Conservation (phyloP, 2,888 invertebrate genomes). For the Volucella inanis region DNA sequence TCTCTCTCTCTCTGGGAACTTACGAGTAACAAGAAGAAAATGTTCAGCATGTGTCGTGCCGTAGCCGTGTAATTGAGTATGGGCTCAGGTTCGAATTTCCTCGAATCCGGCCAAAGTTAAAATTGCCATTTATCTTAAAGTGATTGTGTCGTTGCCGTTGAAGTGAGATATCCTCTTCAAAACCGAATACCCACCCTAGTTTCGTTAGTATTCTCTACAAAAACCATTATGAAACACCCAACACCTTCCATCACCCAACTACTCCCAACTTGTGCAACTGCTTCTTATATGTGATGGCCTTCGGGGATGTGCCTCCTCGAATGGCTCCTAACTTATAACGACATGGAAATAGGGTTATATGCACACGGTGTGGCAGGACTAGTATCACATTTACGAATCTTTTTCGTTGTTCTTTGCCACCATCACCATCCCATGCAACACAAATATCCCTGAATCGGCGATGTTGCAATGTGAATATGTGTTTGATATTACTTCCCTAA, state of each 20-base stretch:
- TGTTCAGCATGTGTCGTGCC: neutral
- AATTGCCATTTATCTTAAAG: slow-evolving; percentile 60
- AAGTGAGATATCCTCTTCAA: slow-evolving; percentile 58
- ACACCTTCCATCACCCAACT: neutral
- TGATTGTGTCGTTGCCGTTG: slow-evolving; percentile 48
- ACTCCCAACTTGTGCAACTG: slow-evolving; percentile 16
- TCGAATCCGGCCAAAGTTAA: slow-evolving; percentile 49
- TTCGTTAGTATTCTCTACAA: neutral
- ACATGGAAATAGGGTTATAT: neutral
- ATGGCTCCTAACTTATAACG: slow-evolving; percentile 1
- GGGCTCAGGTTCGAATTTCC: slow-evolving; percentile 53
- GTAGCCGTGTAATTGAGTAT: slow-evolving; percentile 20
- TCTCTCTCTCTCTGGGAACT: slow-evolving; percentile 4
- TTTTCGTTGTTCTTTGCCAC: slow-evolving; percentile 13
- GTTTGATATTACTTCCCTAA: neutral
- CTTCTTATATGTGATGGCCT: slow-evolving; percentile 38
- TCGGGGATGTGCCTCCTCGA: slow-evolving; percentile 19
- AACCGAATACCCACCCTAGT: slow-evolving; percentile 13
- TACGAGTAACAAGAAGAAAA: slow-evolving; percentile 28
- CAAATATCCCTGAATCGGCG: neutral
- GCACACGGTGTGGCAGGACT: slow-evolving; percentile 3
- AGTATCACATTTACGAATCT: slow-evolving; percentile 12
- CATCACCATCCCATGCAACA: neutral
- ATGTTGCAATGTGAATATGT: neutral
- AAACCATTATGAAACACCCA: too few relatives aligned